Conservation (phyloP, 2,888 invertebrate genomes). For the Lampropteryx suffumata region DNA sequence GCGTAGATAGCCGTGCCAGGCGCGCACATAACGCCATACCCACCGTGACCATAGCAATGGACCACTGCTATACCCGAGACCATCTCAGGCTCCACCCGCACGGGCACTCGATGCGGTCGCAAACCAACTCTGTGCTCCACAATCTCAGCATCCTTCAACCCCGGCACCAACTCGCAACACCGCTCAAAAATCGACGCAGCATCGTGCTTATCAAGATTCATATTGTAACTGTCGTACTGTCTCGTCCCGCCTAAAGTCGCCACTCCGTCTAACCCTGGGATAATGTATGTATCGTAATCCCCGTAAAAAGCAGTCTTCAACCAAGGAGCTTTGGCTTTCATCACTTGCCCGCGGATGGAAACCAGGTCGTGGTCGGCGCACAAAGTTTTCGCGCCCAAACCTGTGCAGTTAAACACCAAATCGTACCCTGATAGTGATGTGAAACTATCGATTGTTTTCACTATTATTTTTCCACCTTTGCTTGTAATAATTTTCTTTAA, state of each 20-base stretch:
- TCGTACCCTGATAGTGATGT: conserved; percentile 85
- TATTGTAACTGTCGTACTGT: conserved; percentile 90
- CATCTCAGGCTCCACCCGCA: conserved; percentile 88
- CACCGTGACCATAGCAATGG: conserved; percentile 98
- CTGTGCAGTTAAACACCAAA: conserved; percentile 92
- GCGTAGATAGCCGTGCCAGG: conserved; percentile 94
- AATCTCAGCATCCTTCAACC: conserved; percentile 81
- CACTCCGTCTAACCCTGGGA: conserved; percentile 87
- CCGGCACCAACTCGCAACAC: conserved; percentile 89
- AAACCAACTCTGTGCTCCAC: conserved; percentile 89
- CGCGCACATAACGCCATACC: conserved; percentile 94
- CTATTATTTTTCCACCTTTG: conserved; percentile 84
- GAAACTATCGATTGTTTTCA: conserved; percentile 83
- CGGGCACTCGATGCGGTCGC: conserved; percentile 89
- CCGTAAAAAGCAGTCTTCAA: conserved; percentile 94
- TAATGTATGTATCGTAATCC: conserved; percentile 92
- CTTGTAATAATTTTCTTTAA: conserved; percentile 84
- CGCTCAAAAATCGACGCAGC: conserved; percentile 89
- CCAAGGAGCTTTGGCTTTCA: conserved; percentile 94
- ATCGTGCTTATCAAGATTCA: conserved; percentile 86
- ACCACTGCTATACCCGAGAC: conserved; percentile 84
- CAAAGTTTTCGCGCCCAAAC: conserved; percentile 90
- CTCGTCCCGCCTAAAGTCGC: conserved; percentile 94
- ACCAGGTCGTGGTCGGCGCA: conserved; percentile 89
- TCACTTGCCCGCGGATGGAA: conserved; percentile 92